Conservation (phyloP, 2,888 invertebrate species). For the Tupiocoris notatus region DNA sequence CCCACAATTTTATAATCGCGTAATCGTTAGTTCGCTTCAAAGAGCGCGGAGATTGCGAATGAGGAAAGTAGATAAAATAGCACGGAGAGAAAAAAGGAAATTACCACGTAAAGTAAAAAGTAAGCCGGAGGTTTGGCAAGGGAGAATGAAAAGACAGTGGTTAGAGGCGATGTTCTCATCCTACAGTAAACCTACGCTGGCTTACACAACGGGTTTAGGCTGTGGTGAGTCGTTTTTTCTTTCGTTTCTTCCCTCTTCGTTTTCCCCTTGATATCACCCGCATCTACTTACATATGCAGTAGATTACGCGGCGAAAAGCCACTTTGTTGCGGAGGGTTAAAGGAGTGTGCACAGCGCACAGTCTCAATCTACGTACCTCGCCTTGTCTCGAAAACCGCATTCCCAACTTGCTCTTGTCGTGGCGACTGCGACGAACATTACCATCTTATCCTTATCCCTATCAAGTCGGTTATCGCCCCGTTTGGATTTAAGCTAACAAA, state of each 20-base stretch:
- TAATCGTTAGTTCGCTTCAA: not conserved
- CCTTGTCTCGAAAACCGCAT: not conserved
- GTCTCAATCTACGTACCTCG: not conserved
- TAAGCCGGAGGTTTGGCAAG: constrained; percentile 5
- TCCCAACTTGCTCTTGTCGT: not conserved
- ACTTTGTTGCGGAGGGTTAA: not conserved
- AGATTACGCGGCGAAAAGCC: constrained; percentile 15
- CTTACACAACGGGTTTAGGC: not conserved
- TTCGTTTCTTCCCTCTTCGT: not conserved
- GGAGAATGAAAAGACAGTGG: not conserved
- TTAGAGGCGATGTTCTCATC: constrained; percentile 3
- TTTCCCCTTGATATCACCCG: not conserved
- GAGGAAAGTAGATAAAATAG: not conserved
- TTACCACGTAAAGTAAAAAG: constrained; percentile 6
- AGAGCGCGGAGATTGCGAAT: not conserved
- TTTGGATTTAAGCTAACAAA: not conserved
- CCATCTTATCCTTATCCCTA: not conserved
- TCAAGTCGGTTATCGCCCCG: not conserved
- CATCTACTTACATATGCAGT: constrained; percentile 23
- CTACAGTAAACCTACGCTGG: not conserved
- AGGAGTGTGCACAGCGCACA: not conserved
- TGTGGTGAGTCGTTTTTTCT: not conserved
- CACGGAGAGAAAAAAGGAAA: not conserved
- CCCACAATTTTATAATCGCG: not conserved
- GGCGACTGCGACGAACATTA: not conserved